Evolutionary conservation across 2,888 invertebrate species (phyloP).

Genomic region (Leucophenga maculata): DNA sequence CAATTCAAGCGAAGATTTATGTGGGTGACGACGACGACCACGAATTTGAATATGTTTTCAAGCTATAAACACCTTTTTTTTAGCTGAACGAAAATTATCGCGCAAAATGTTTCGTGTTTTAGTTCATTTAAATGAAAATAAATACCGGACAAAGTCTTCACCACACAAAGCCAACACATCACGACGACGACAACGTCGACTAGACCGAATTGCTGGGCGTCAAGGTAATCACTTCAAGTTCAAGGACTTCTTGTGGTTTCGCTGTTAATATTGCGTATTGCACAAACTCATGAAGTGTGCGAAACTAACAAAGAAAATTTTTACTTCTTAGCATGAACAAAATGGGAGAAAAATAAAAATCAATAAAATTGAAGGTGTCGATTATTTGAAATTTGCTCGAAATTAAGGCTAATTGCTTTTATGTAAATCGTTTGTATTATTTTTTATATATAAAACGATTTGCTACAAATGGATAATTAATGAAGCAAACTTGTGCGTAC

Average conservation of each 20-base stretch:
- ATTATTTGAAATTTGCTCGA: constrained; percentile 18
- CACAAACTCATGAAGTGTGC: constrained; percentile 35
- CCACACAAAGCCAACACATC: neutral
- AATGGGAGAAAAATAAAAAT: constrained; percentile 47
- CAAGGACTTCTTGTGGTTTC: constrained; percentile 48
- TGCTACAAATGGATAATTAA: no score
- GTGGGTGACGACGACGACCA: constrained; percentile 6
- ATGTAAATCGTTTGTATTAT: no score
- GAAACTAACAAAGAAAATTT: neutral
- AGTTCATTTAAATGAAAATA: constrained; percentile 5
- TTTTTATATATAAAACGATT: no score
- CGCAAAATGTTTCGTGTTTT: constrained; percentile 8
- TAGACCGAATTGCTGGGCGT: neutral
- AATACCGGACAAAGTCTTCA: neutral
- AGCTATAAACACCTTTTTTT: constrained; percentile 1
- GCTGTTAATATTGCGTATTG: constrained; percentile 38
- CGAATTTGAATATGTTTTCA: neutral
- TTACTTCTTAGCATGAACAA: neutral
- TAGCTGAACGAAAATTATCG: neutral
- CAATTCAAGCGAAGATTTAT: no score
- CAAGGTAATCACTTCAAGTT: constrained; percentile 47
- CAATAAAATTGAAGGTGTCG: constrained; percentile 47
- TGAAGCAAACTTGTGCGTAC: no score
- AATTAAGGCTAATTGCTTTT: neutral
- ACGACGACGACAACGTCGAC: no score